Evolutionary conservation across 2,797 vertebrate genomes (phyloP).

Genomic region (Callimico goeldii): DNA sequence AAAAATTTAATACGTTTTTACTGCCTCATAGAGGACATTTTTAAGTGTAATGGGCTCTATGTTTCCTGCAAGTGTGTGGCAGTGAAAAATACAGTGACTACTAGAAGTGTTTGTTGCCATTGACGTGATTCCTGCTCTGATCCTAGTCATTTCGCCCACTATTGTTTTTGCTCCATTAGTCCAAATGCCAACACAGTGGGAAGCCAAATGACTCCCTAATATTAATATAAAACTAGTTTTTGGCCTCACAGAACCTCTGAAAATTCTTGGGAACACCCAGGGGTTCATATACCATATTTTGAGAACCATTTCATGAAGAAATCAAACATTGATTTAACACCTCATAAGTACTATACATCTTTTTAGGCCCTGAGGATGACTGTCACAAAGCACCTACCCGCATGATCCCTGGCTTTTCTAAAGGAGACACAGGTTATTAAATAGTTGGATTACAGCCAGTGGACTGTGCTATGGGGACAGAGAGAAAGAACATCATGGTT

Average conservation of each 20-base stretch:
- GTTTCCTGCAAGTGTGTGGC: neutral
- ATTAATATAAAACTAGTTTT: conserved; percentile 18
- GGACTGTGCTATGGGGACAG: neutral
- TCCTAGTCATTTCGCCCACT: neutral
- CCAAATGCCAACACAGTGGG: neutral
- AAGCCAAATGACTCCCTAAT: neutral
- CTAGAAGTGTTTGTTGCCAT: neutral
- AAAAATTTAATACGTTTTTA: neutral
- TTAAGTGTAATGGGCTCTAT: neutral
- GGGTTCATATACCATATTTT: neutral
- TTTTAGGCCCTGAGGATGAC: neutral
- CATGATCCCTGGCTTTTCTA: neutral
- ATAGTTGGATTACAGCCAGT: neutral
- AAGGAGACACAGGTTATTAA: neutral
- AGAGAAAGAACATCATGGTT: neutral
- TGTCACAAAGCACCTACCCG: neutral
- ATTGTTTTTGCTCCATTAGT: neutral
- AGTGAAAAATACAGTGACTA: neutral
- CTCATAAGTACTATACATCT: neutral
- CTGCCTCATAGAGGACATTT: neutral
- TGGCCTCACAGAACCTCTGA: neutral
- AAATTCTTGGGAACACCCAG: neutral
- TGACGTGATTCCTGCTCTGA: neutral
- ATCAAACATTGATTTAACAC: neutral
- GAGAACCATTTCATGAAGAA: neutral